Conservation (phyloP, 2,888 invertebrate genomes). For the Melanostoma scalare region DNA sequence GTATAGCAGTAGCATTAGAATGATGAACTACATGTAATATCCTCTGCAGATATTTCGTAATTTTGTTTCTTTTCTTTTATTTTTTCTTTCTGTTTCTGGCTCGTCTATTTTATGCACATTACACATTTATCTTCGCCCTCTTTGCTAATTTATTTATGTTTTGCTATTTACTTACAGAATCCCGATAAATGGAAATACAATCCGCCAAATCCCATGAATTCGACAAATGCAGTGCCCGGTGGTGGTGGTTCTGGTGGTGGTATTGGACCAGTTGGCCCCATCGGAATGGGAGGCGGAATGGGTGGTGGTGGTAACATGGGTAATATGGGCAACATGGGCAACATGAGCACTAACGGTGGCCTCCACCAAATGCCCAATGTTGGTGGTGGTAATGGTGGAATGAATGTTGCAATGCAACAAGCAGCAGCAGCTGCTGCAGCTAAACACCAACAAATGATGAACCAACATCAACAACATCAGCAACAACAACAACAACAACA, state of each 20-base stretch:
- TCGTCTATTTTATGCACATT: not conserved
- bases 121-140: conserved; percentile 20
- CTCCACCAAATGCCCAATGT: conserved; percentile 76
- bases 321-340: conserved; percentile 78
- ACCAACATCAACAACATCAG: conserved; percentile 80
- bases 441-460: conserved; percentile 81
- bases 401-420: conserved; percentile 80
- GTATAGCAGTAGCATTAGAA: conserved; percentile 32
- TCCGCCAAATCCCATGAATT: conserved; percentile 84
- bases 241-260: conserved; percentile 82
- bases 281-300: conserved; percentile 81
- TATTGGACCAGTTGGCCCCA: conserved; percentile 81
- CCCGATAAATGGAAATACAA: conserved; percentile 94
- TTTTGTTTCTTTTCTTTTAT: not conserved
- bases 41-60: conserved; percentile 57
- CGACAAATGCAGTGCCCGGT: conserved; percentile 82
- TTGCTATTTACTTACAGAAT: conserved; percentile 84
- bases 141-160: conserved; percentile 47
- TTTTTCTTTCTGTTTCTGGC: not conserved
- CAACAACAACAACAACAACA: conserved; percentile 81
- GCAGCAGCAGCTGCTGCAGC: conserved; percentile 78
- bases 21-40: conserved; percentile 63
- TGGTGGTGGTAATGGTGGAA: conserved; percentile 78
- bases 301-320: conserved; percentile 82
- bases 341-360: conserved; percentile 80